phyloP scores from a whole-genome alignment of 2,797 vertebrate species.

The Rhinoraja longicauda region DNA sequence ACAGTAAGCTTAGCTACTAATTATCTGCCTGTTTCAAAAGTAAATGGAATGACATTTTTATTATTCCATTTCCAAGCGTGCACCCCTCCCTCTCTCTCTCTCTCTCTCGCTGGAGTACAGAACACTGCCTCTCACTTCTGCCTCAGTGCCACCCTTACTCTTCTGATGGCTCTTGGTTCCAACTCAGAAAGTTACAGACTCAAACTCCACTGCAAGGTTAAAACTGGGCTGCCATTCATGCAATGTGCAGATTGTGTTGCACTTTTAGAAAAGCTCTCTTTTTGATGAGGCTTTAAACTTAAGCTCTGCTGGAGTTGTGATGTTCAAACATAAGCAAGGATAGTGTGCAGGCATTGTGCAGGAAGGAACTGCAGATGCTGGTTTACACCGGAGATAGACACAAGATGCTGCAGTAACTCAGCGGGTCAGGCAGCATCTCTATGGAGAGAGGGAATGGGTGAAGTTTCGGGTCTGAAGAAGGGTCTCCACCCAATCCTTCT shows the following conservation, averaged over 20 bases:
- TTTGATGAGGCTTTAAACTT: no score
- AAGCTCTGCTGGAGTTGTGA: neutral
- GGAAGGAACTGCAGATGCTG: no score
- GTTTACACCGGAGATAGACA: no score
- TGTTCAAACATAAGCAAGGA: no score
- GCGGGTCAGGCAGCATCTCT: no score
- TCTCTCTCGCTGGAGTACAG: no score
- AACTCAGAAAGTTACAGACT: neutral
- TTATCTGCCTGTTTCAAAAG: neutral
- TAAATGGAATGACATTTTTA: constrained; percentile 31
- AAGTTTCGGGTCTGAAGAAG: no score
- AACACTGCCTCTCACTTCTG: neutral
- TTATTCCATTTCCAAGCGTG: neutral
- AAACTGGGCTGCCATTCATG: neutral
- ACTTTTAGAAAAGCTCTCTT: neutral
- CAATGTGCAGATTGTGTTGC: neutral
- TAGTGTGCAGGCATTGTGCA: no score
- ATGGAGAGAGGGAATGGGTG: no score
- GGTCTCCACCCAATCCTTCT: no score
- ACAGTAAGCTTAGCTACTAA: neutral
- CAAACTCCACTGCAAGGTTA: neutral
- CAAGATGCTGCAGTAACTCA: no score
- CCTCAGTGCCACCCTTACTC: neutral
- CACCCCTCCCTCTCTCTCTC: neutral
- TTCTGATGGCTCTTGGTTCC: neutral